Base-by-base conservation (phyloP, 2,797 vertebrate genomes). In the Sebastes variabilis region DNA sequence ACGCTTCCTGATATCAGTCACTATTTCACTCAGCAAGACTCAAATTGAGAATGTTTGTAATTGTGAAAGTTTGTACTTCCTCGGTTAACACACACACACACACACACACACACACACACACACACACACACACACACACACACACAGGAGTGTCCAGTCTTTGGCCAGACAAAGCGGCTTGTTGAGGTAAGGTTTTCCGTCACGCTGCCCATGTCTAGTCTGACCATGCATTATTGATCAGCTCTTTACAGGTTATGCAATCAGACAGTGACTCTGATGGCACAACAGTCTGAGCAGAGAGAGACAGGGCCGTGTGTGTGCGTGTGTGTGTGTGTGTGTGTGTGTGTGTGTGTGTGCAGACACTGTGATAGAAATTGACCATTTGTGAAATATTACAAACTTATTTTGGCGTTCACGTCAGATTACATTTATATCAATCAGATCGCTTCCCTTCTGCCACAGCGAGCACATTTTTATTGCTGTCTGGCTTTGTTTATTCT, bases 151-250 rank as follows among this genome's bases (percentile, higher is more conserved):
- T 83, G 85, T 85, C 79, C 87, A 61, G 80, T 64, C 82, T 69
- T 36, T 71, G 77, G 76, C 34, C 64, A 61, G 62, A 90, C 84
- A 90, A 77, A 81, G 87, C 29, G 4, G 10, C 49, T 65, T 77
- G 86, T 81, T 88, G 86, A 91, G 88, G 85, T 90, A 78, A 92
- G 75, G 86, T 94, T 94, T 95, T 95, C 89, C 91, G 70, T 90
- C 73, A 77, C 75, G 56, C 78, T 80, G 77, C 86, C 62, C 73
- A 59, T 84, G 92, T 91, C 89, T 93, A 89, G 59, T 84, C 90
- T 91, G 88, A 88, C 86, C 84, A 90, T 95, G 66, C 68, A 94
- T 95, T 94, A 95, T 95, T 95, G 24, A 95, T 72, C 66, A 69
- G 64, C 46, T 89, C 86, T 92, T 91, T 91, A 91, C 83, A 87